Percentiles rank a stretch among this genome's conserved stretches.
Conservation (phyloP, 2,113 vertebrate genomes). For the Oncorhynchus mykiss region DNA sequence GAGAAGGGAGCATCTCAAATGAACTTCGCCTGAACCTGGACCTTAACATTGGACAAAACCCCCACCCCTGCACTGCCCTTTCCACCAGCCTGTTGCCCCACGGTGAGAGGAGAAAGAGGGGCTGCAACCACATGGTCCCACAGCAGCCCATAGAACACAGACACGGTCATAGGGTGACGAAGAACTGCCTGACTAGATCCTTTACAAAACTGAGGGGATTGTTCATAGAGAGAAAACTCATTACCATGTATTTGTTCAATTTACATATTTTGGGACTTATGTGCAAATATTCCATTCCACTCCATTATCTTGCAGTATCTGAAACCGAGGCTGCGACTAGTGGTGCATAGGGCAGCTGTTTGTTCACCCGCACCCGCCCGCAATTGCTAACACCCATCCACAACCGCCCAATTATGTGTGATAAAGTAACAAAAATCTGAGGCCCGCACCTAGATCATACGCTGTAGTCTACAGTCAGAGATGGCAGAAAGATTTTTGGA, state of each 20-base stretch:
- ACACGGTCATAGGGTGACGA: neutral
- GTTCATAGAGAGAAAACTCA: neutral
- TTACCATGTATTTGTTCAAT: neutral
- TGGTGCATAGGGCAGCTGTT: too few species aligned
- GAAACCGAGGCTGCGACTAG: too few species aligned
- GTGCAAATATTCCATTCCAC: neutral
- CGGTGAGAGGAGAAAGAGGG: conserved; percentile 15
- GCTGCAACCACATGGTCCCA: neutral
- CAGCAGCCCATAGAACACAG: neutral
- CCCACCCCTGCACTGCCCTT: conserved; percentile 36
- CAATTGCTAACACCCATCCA: too few species aligned
- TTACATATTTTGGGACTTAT: neutral
- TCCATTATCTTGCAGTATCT: neutral
- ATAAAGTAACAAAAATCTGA: too few species aligned
- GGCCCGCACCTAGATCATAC: too few species aligned
- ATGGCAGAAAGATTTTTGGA: too few species aligned
- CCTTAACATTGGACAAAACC: conserved; percentile 78
- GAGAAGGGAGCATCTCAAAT: conserved; percentile 49
- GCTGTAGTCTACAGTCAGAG: too few species aligned
- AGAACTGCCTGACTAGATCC: neutral
- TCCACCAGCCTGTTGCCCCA: conserved; percentile 4
- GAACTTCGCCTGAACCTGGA: conserved; percentile 94
- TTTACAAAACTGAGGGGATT: neutral
- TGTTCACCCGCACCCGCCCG: too few species aligned
- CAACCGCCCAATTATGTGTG: too few species aligned